phyloP scores from a whole-genome alignment of 2,888 invertebrate species.

The Deroplatys truncata region DNA sequence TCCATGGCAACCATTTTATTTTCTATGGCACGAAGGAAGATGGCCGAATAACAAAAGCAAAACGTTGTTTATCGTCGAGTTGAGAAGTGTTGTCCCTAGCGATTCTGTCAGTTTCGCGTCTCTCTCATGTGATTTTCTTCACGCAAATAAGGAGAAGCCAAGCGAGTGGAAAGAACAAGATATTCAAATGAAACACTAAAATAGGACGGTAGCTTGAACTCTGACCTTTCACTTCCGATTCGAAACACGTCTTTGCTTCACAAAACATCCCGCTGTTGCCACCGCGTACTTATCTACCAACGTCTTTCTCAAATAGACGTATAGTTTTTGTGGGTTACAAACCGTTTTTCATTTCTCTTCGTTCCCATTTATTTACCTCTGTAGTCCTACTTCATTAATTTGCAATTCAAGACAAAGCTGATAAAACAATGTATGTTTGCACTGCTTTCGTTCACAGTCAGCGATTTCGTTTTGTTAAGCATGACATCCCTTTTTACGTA shows the following conservation, averaged over 20 bases:
- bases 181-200: neutral
- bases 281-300: neutral
- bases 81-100: neutral
- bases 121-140: neutral
- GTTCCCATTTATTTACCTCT: neutral
- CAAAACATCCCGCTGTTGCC: neutral
- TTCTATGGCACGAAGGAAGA: neutral
- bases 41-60: neutral
- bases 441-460: no score
- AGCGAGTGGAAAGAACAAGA: neutral
- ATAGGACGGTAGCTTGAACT: neutral
- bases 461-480: no score
- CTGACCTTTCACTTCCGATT: neutral
- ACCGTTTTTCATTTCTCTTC: neutral
- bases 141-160: neutral
- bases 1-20: neutral
- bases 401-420: no score
- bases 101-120: neutral
- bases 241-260: neutral
- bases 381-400: no score
- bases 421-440: no score
- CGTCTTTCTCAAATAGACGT: no score
- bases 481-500: no score
- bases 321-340: no score
- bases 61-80: neutral